Conservation (phyloP, 2,113 vertebrate species). For the Zosterops pallidus region DNA sequence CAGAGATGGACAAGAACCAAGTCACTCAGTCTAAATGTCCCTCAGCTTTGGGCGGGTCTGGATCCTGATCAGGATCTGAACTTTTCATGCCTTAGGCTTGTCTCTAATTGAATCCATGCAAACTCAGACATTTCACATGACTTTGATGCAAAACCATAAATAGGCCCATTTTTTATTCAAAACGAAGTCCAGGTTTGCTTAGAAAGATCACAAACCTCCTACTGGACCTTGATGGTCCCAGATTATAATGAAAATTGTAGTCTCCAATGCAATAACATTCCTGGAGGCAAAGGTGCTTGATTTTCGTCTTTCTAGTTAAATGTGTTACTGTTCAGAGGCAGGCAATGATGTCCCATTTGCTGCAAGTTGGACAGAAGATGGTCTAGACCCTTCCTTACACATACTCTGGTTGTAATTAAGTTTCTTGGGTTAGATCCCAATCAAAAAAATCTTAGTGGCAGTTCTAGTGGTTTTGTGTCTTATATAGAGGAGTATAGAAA, state of each 20-base stretch:
- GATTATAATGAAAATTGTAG: conserved; percentile 1
- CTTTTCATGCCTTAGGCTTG: conserved; percentile 51
- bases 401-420: neutral
- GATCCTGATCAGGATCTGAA: conserved; percentile 57
- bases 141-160: conserved; percentile 66
- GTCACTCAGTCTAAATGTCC: conserved; percentile 1
- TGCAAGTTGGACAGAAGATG: neutral
- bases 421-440: neutral
- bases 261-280: neutral
- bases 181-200: conserved; percentile 46
- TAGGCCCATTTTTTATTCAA: conserved; percentile 30
- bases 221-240: conserved; percentile 9
- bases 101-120: conserved; percentile 61
- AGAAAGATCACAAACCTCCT: conserved; percentile 41
- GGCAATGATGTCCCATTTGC: neutral
- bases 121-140: conserved; percentile 56
- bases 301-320: neutral
- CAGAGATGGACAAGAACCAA: neutral
- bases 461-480: neutral
- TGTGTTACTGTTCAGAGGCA: neutral
- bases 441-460: neutral
- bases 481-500: neutral
- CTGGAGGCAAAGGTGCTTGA: neutral
- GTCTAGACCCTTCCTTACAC: neutral
- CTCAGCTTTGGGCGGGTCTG: conserved; percentile 46